A percentile compares a stretch with the other conserved stretches of the same genome.
phyloP scores from a whole-genome alignment of 2,113 vertebrate species.

The Casuarius casuarius region DNA sequence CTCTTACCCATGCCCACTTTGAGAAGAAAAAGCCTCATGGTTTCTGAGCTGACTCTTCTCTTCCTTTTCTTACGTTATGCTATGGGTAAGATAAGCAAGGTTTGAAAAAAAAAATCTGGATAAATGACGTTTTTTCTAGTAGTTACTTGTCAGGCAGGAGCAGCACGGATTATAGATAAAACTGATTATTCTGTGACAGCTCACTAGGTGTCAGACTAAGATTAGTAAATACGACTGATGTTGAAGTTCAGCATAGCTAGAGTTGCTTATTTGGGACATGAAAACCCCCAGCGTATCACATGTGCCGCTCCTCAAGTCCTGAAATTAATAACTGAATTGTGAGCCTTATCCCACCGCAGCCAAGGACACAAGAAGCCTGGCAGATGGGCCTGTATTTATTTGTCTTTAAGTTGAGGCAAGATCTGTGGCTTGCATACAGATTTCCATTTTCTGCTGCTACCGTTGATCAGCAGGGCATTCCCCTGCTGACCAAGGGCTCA shows the following conservation, averaged over 20 bases:
- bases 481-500: neutral
- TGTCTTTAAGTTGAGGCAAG: neutral
- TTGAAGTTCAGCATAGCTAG: fast-evolving
- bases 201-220: slow-evolving; percentile 69
- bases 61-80: neutral
- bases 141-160: neutral
- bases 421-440: neutral
- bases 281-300: neutral
- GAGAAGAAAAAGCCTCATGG: neutral
- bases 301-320: neutral
- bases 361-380: neutral
- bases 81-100: neutral
- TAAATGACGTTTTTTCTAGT: neutral
- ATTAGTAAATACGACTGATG: neutral
- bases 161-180: neutral
- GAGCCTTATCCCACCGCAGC: neutral
- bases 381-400: neutral
- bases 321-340: slow-evolving; percentile 2
- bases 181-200: slow-evolving; percentile 36
- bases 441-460: neutral
- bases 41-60: neutral
- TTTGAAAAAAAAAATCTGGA: neutral
- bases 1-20: neutral
- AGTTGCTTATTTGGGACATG: neutral
- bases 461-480: neutral